Evolutionary conservation across 2,113 vertebrate species (phyloP).

Genomic region (Amblyornis subalaris): DNA sequence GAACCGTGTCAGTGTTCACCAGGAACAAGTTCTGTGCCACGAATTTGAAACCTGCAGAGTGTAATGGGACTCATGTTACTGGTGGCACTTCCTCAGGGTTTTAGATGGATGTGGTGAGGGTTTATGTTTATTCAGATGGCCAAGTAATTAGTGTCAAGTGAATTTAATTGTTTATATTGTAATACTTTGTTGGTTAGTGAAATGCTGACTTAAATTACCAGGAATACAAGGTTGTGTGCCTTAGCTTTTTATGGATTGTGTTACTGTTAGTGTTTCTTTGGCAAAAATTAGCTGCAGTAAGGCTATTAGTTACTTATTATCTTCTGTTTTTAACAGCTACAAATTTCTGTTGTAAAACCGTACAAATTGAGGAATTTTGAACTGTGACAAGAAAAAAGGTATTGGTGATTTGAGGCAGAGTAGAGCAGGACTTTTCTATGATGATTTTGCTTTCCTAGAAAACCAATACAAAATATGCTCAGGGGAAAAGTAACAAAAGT

Average conservation of each 20-base stretch:
- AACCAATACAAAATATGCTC: not conserved
- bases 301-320: not conserved
- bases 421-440: not conserved
- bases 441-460: not conserved
- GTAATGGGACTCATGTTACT: not conserved
- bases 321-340: not conserved
- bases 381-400: not conserved
- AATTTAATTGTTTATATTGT: not conserved
- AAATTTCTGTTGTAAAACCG: not conserved
- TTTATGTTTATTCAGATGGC: not conserved
- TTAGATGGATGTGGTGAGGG: not conserved
- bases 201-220: not conserved
- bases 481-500: not conserved
- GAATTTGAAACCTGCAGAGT: not conserved
- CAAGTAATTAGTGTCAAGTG: not conserved
- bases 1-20: not conserved
- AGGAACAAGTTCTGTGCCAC: not conserved
- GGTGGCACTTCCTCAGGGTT: not conserved
- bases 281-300: not conserved
- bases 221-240: not conserved
- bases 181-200: not conserved
- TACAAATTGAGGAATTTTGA: not conserved
- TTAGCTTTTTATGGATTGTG: not conserved
- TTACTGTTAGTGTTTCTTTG: not conserved
- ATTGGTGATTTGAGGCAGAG: not conserved